Evolutionary conservation across 2,797 vertebrate species (phyloP).

Genomic region (Pangasius larnaudii): DNA sequence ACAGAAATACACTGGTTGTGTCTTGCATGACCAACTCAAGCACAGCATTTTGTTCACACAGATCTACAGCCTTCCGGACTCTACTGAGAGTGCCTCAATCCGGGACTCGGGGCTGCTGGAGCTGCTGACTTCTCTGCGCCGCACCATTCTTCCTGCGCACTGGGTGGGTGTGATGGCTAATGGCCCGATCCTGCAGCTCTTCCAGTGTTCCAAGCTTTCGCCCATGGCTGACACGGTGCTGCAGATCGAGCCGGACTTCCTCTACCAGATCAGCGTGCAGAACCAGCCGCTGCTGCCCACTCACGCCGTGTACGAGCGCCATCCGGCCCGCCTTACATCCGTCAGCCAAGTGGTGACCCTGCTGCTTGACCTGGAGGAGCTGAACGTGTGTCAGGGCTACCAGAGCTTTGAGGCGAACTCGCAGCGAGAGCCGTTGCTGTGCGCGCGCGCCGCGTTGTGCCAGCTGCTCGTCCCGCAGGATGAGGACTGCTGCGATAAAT

Average conservation of each 20-base stretch:
- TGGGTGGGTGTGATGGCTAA: slow-evolving; percentile 64
- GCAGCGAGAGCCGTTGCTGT: slow-evolving; percentile 43
- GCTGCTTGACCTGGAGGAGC: slow-evolving; percentile 60
- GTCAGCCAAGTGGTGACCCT: slow-evolving; percentile 55
- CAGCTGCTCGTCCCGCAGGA: slow-evolving; percentile 60
- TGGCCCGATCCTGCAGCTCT: slow-evolving; percentile 63
- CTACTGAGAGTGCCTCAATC: slow-evolving; percentile 21
- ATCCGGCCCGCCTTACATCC: slow-evolving; percentile 54
- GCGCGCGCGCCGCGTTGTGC: slow-evolving; percentile 58
- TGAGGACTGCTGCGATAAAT: slow-evolving; percentile 59
- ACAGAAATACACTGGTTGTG: neutral
- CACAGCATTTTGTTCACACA: slow-evolving; percentile 12
- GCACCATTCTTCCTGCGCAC: slow-evolving; percentile 57
- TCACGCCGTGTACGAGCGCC: slow-evolving; percentile 59
- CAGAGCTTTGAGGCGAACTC: slow-evolving; percentile 28
- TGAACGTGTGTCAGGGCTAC: slow-evolving; percentile 63
- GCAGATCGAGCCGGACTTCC: slow-evolving; percentile 60
- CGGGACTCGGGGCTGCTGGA: slow-evolving; percentile 52
- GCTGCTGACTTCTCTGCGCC: slow-evolving; percentile 54
- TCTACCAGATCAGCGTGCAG: slow-evolving; percentile 63
- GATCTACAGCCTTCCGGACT: slow-evolving; percentile 50
- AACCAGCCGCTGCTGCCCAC: slow-evolving; percentile 62
- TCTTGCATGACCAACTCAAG: slow-evolving; percentile 3
- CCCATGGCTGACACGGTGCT: slow-evolving; percentile 65
- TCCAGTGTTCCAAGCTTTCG: slow-evolving; percentile 67